Base-by-base conservation (phyloP, 2,888 invertebrate genomes). In the Monoplex corrugatus region DNA sequence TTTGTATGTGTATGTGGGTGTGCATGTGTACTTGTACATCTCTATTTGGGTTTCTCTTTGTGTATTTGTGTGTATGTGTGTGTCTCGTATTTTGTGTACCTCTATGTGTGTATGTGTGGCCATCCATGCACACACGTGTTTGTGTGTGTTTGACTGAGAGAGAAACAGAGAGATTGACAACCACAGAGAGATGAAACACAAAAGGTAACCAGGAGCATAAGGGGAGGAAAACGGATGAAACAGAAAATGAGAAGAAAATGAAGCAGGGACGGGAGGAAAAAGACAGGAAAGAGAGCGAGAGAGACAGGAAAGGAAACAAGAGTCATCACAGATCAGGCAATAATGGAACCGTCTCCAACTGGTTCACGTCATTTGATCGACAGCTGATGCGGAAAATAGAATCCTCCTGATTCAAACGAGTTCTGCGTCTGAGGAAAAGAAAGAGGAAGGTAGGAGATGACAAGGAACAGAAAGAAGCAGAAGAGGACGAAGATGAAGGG, bases 251-350 rank as follows among this genome's bases (percentile, higher is more conserved):
- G 57, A 38, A 86, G 57, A 57, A 45, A 8, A 38, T n/a, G 86
- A 57, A 35, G 45, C 23, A 88, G 68, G 84, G 83, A 28, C 45
- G 44, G 68, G 84, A 44, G 19, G 32, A 83, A 44, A 84, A 43
- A n/a, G 1, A 88, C 57, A 63, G 82, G n/a, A n/a, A n/a, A n/a
- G n/a, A n/a, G n/a, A n/a, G n/a, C n/a, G n/a, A n/a, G n/a, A n/a
- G n/a, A n/a, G n/a, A n/a, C n/a, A n/a, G n/a, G n/a, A n/a, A n/a
- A n/a, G n/a, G n/a, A n/a, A n/a, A n/a, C n/a, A n/a, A n/a, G n/a
- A n/a, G n/a, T n/a, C n/a, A n/a, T n/a, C n/a, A n/a, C n/a, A n/a
- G n/a, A 57, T 35, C 28, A 83, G 35, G 82, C 50, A 0, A 23
- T 50, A 23, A 13, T 50, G 50, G 13, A 23, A 23, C 50, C 23